These are phyloP conservation scores for Orchestes rusci DNA, from an alignment of 2,888 invertebrate species.

Conservation along the genomic window DNA sequence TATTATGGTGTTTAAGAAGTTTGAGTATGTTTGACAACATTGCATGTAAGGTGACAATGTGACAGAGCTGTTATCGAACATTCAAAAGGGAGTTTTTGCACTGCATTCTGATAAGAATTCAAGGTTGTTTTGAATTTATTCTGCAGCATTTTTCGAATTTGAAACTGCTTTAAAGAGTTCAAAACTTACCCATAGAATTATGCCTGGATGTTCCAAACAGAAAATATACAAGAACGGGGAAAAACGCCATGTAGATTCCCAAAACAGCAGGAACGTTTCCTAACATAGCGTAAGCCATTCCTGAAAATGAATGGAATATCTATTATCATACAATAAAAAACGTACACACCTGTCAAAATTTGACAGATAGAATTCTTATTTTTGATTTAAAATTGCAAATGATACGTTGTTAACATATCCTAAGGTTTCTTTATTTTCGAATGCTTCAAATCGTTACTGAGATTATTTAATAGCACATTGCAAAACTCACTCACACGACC, in stretches of 20 bases:
- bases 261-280: constrained; percentile 49
- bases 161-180: no score
- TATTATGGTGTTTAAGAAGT: no score
- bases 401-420: neutral
- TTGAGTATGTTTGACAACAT: no score
- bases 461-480: no score
- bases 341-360: neutral
- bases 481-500: no score
- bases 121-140: constrained; percentile 3
- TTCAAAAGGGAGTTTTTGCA: no score
- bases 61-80: no score
- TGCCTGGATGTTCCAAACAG: constrained; percentile 42
- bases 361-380: no score
- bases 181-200: constrained; percentile 43
- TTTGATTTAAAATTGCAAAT: no score
- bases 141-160: constrained; percentile 4
- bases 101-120: no score
- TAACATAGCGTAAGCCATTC: constrained; percentile 51
- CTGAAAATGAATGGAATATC: constrained; percentile 42
- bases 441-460: neutral
- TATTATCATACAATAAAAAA: neutral
- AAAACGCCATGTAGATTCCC: constrained; percentile 52
- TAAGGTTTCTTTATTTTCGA: neutral
- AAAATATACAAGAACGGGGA: constrained; percentile 45
- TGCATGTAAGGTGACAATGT: no score